These are phyloP conservation scores for Popillia japonica DNA, from an alignment of 1,140 invertebrate species.

Conservation along the genomic window DNA sequence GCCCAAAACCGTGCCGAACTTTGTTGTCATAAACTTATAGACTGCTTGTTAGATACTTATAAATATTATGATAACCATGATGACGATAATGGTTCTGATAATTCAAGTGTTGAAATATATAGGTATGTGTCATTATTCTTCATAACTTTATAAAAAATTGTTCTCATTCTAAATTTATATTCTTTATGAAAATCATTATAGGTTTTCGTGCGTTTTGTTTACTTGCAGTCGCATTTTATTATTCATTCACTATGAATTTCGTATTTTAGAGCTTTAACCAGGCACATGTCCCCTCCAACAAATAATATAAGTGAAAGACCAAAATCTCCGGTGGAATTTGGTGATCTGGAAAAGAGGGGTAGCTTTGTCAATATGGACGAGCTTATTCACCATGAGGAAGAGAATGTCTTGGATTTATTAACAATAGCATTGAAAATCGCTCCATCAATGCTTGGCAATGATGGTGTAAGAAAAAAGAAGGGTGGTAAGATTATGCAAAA, in stretches of 20 bases:
- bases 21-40: slow-evolving; percentile 64
- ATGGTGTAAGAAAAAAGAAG: slow-evolving; percentile 58
- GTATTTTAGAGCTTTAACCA: slow-evolving; percentile 55
- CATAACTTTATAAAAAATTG: background rate
- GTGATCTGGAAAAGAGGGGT: slow-evolving; percentile 43
- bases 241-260: background rate
- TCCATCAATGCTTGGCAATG: slow-evolving; percentile 59
- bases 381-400: slow-evolving; percentile 61
- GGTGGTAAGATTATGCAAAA: slow-evolving; percentile 25
- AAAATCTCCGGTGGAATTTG: slow-evolving; percentile 42
- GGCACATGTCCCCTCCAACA: slow-evolving; percentile 56
- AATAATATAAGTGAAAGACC: slow-evolving; percentile 55
- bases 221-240: background rate
- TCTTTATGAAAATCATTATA: no score
- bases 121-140: slow-evolving; percentile 51
- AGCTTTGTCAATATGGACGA: slow-evolving; percentile 60
- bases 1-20: slow-evolving; percentile 62
- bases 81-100: slow-evolving; percentile 63
- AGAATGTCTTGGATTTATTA: slow-evolving; percentile 60
- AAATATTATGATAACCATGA: slow-evolving; percentile 54
- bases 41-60: slow-evolving; percentile 61
- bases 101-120: slow-evolving; percentile 66
- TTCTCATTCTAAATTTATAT: no score
- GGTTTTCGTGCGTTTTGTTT: background rate
- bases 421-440: slow-evolving; percentile 58